These are phyloP conservation scores for Galerucella calmariensis DNA, from an alignment of 2,888 invertebrate genomes.

Conservation along the genomic window DNA sequence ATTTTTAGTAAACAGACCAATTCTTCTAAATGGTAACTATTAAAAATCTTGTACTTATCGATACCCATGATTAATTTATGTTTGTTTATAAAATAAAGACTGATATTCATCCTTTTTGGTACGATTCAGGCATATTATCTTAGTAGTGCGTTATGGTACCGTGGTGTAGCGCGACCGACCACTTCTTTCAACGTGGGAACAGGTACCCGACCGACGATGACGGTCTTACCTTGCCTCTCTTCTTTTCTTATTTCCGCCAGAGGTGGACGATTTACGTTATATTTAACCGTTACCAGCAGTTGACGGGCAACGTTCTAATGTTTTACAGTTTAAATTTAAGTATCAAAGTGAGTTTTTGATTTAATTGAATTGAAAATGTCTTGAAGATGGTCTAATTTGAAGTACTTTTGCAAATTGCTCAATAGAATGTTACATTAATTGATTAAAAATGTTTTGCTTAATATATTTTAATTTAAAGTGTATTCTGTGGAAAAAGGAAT, in stretches of 20 bases:
- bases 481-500: no score
- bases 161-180: constrained; percentile 28
- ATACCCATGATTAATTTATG: no score
- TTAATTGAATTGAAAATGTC: no score
- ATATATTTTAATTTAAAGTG: no score
- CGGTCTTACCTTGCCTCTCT: constrained; percentile 16
- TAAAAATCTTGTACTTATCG: no score
- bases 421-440: no score
- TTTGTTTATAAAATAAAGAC: no score
- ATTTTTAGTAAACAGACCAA: no score
- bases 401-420: no score
- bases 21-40: no score
- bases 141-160: constrained; percentile 35
- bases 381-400: no score
- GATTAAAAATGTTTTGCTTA: no score
- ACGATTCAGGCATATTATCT: constrained; percentile 11
- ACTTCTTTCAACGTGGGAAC: constrained; percentile 51
- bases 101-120: not conserved
- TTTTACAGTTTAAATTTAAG: not conserved
- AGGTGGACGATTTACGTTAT: constrained; percentile 1
- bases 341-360: not conserved
- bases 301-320: not conserved
- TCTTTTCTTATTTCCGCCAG: constrained; percentile 33
- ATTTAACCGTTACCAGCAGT: not conserved
- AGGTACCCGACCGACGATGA: constrained; percentile 41